Evolutionary conservation across 2,797 vertebrate species (phyloP), one percentile per base, ranked within the genome.

Genomic region (Poecilia picta): DNA sequence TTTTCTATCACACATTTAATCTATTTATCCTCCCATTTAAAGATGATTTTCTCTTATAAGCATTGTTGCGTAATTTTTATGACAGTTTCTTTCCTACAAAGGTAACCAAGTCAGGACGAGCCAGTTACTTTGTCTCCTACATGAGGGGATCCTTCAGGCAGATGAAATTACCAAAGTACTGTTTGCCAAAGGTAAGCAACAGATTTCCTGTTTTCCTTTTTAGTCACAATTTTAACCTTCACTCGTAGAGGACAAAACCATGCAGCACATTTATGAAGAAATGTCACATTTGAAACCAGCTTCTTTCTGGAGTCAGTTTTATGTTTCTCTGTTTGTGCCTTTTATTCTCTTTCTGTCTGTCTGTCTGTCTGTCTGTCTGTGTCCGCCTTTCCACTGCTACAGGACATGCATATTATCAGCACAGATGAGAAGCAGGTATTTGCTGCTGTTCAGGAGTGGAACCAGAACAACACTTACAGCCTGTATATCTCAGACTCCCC

Each of bases 401-500:
- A 99, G 98, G 98, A 99, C 94, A 98, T 99, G 98, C 98, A 99
- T 82, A 98, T 99, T 81, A 98, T 99, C 95, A 99, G 98, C 70
- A 99, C 98, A 2, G 96, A 97, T 84, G 97, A 99, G 92, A 98
- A 97, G 85, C 98, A 98, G 91, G 98, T 99, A 8, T 97, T 99
- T 85, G 97, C 98, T 66, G 98, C 98, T 0, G 97, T 99, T 18
- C 98, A 99, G 57, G 98, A 99, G 88, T 99, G 98, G 98, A 98
- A 99, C 91, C 98, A 99, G 93, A 99, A 99, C 0, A 97, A 98
- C 64, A 99, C 98, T 0, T 99, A 99, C 89, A 99, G 98, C 78
- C 95, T 99, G 83, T 99, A 99, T 78, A 97, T 98, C 94, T 99
- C 98, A 0, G 98, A 99, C 91, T 96, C 95, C 0, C 95, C 95